Evolutionary conservation across 2,888 invertebrate genomes (phyloP).

Genomic region (Ceraclea dissimilis): DNA sequence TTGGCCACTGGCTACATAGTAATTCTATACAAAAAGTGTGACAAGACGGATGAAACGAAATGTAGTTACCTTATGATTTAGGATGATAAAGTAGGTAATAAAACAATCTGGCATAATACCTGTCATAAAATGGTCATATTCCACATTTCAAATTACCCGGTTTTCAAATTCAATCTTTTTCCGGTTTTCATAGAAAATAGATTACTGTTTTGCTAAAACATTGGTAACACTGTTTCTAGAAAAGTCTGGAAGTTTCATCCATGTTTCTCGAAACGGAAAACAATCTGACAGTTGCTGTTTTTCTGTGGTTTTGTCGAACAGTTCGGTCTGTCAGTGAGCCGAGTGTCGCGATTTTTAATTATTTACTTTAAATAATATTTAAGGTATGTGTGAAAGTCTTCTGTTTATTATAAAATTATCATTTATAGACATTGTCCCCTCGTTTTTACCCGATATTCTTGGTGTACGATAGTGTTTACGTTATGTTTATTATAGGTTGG

Average conservation of each 20-base stretch:
- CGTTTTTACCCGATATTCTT: neutral
- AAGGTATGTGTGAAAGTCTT: neutral
- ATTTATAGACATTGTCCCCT: neutral
- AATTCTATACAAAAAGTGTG: too few relatives aligned
- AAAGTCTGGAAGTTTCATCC: slow-evolving; percentile 34
- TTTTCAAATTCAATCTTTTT: neutral
- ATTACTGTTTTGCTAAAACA: slow-evolving; percentile 14
- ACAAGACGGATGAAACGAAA: too few relatives aligned
- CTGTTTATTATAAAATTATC: neutral
- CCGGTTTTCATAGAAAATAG: neutral
- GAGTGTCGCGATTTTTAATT: neutral
- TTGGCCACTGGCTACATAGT: too few relatives aligned
- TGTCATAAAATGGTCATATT: too few relatives aligned
- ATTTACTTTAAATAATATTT: neutral
- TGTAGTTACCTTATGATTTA: too few relatives aligned
- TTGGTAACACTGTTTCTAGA: slow-evolving; percentile 38
- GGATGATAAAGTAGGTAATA: too few relatives aligned
- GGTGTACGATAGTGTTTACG: too few relatives aligned
- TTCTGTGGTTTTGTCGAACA: neutral
- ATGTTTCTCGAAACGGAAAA: slow-evolving; percentile 13
- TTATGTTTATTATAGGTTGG: neutral
- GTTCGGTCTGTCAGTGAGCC: neutral
- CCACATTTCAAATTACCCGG: neutral
- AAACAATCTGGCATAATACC: too few relatives aligned
- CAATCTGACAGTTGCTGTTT: neutral